Evolutionary conservation across 1,140 invertebrate species (phyloP).

Genomic region (Patella vulgata): DNA sequence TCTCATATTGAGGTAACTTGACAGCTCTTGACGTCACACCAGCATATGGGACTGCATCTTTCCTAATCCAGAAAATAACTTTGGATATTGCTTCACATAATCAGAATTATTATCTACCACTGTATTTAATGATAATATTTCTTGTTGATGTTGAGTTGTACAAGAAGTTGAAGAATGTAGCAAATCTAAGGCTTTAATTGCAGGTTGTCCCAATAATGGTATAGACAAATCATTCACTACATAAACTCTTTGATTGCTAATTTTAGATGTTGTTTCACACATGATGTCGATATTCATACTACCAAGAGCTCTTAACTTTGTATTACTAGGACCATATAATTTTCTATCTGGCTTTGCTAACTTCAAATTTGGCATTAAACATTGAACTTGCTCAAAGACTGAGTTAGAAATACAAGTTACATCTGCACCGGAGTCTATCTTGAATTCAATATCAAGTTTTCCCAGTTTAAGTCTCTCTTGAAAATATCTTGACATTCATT

Average conservation of each 20-base stretch:
- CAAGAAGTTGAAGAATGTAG: no score
- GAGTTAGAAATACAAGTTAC: background rate
- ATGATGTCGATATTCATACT: background rate
- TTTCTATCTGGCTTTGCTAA: background rate
- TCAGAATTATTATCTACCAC: no score
- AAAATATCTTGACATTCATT: background rate
- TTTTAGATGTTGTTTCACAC: no score
- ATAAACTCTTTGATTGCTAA: no score
- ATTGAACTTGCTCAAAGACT: background rate
- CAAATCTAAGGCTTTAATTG: no score
- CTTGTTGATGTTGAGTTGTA: no score
- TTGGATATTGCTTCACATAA: background rate
- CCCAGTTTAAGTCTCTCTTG: background rate
- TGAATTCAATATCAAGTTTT: constrained; percentile 1
- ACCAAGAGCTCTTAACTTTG: background rate
- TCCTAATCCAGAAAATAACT: constrained; percentile 20
- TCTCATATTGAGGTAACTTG: no score
- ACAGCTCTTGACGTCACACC: background rate
- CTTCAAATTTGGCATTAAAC: background rate
- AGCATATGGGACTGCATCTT: constrained; percentile 5
- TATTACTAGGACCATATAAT: background rate
- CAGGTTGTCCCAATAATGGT: no score
- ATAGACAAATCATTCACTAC: no score
- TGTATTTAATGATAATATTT: no score
- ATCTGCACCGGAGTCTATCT: constrained; percentile 22